Percentiles rank a stretch among this genome's conserved stretches.
These are phyloP conservation scores for Mustelus asterias DNA, from an alignment of 2,113 vertebrate species.

Conservation along the genomic window DNA sequence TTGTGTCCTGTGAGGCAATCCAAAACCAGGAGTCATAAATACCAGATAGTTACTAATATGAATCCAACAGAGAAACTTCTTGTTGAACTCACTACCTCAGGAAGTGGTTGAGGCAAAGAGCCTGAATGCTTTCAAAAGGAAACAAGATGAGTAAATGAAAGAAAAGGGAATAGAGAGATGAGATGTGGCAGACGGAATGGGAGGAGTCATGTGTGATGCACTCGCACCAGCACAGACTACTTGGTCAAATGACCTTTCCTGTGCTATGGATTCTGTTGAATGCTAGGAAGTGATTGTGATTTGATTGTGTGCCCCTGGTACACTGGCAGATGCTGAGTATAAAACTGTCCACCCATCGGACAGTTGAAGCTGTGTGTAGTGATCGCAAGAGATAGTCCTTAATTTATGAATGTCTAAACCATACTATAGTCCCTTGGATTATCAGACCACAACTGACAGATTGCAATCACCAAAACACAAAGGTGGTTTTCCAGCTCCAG, in stretches of 20 bases:
- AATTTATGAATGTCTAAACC: not conserved
- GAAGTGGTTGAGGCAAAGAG: not conserved
- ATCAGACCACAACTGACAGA: not conserved
- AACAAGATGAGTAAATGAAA: not conserved
- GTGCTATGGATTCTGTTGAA: not conserved
- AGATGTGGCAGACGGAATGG: not conserved
- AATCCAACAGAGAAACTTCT: not conserved
- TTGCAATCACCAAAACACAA: not conserved
- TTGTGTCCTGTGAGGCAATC: not conserved
- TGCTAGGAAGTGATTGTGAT: not conserved
- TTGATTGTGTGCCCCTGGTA: not conserved
- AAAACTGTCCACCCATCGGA: not conserved
- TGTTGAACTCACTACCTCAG: not conserved
- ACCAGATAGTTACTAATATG: not conserved
- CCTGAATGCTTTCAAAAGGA: not conserved
- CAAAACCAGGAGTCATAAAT: not conserved
- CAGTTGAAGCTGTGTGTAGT: not conserved
- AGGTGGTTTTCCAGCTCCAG: not conserved
- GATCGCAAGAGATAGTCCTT: not conserved
- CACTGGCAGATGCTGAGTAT: not conserved
- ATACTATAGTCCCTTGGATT: not conserved
- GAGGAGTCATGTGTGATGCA: not conserved
- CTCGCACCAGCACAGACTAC: not conserved
- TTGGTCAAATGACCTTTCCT: not conserved
- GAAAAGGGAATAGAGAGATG: not conserved